Evolutionary conservation across 2,888 invertebrate species (phyloP).

Genomic region (Stenotaenia linearis): DNA sequence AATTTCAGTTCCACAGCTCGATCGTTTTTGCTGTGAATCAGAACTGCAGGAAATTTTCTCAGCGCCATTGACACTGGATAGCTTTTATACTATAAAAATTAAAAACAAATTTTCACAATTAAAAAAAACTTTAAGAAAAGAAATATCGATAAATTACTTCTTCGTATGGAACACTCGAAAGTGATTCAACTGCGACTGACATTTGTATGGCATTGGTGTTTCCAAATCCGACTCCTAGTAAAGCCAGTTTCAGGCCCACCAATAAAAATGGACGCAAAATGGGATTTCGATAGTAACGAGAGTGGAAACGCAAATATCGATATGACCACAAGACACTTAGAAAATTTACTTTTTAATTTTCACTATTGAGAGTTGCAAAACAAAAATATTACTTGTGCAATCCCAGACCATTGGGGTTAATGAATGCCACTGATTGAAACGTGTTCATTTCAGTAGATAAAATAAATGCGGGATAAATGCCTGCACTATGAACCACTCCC

Average conservation of each 20-base stretch:
- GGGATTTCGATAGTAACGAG: neutral
- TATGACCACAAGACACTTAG: neutral
- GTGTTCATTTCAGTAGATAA: neutral
- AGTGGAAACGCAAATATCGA: neutral
- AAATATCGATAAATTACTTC: neutral
- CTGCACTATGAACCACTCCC: slow-evolving; percentile 1
- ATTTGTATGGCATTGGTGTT: slow-evolving; percentile 6
- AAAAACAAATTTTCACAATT: neutral
- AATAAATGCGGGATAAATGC: neutral
- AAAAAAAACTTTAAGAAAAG: neutral
- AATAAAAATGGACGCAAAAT: neutral
- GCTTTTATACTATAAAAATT: neutral
- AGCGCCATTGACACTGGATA: neutral
- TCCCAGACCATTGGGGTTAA: neutral
- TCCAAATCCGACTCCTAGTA: neutral
- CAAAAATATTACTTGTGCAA: neutral
- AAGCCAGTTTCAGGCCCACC: neutral
- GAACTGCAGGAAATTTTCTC: neutral
- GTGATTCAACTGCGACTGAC: slow-evolving; percentile 1
- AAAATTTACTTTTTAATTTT: neutral
- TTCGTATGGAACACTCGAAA: neutral
- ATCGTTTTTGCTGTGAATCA: neutral
- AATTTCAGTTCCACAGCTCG: neutral
- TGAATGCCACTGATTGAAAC: neutral
- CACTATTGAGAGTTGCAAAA: neutral